A percentile compares a stretch with the other conserved stretches of the same genome.
These are phyloP conservation scores for Alsophila aescularia DNA, from an alignment of 2,888 invertebrate genomes.

Conservation along the genomic window DNA sequence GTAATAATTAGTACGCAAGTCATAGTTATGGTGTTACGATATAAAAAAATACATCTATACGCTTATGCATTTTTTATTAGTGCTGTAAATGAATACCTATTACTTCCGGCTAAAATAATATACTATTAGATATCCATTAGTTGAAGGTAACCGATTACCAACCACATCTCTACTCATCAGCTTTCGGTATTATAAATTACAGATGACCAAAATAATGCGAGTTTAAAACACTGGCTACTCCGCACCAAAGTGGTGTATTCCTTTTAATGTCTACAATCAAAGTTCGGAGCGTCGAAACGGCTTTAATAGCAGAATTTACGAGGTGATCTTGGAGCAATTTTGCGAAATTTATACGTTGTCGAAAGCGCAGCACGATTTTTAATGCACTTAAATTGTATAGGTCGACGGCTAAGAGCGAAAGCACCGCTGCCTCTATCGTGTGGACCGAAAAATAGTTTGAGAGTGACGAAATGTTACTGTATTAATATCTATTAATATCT, in stretches of 20 bases:
- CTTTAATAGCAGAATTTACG: constrained; percentile 56
- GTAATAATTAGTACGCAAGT: too few relatives aligned
- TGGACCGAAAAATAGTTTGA: too few relatives aligned
- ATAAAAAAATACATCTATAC: too few relatives aligned
- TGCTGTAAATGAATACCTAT: background rate
- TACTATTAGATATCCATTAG: background rate
- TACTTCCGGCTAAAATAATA: background rate
- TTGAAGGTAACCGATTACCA: background rate
- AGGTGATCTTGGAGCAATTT: constrained; percentile 60
- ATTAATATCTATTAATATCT: too few relatives aligned
- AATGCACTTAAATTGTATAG: constrained; percentile 45
- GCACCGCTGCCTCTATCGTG: too few relatives aligned
- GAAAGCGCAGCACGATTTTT: constrained; percentile 56
- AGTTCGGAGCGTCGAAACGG: constrained; percentile 23
- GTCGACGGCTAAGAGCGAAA: constrained; percentile 20
- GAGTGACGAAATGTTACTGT: too few relatives aligned
- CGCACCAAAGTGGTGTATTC: constrained; percentile 30
- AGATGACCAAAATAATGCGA: constrained; percentile 51
- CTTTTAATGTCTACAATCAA: constrained; percentile 40
- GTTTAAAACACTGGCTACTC: constrained; percentile 47
- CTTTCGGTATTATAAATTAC: constrained; percentile 54
- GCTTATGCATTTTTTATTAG: background rate
- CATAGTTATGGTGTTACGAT: too few relatives aligned
- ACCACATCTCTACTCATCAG: constrained; percentile 19
- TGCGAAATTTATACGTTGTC: constrained; percentile 63